Base-by-base conservation (phyloP, 2,113 vertebrate species). In the Dissostichus mawsoni region DNA sequence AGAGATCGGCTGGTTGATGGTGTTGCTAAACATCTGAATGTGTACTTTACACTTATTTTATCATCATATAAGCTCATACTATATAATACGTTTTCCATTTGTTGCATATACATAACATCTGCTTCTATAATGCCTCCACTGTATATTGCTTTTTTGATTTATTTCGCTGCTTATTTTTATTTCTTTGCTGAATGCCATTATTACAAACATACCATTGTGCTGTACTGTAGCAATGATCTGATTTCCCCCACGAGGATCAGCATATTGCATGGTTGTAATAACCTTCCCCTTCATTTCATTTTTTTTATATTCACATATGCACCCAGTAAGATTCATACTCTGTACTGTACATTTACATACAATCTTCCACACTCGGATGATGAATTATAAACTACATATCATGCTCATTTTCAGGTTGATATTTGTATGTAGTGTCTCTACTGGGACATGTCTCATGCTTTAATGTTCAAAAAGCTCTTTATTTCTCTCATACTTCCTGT, bases 261-360 rank as follows among this genome's bases (percentile, higher is more conserved):
- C 29, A 75, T 79, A 70, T 16, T 72, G 20, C 33, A 62, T 45
- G 8, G 56, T 51, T 65, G 7, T 66, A 74, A 83, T 83, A 55
- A 65, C 65, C 36, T 61, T 52, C 5, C 14, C 50, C 55, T 41
- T 12, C 17, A 20, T 73, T 66, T 66, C 14, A 3, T 61, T 23
- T 11, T 62, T 64, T 61, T 75, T 11, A 48, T 18, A n/a, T 36
- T 11, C 73, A 69, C 20, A n/a, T 63, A 61, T 55, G 55, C 56
- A 75, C 11, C 12, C 12, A 18, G 36, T 12, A 25, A 48, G 44
- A 66, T 25, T 20, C 45, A 65, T 14, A 4, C 20, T 59, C 13
- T n/a, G 11, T 1, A 8, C 20, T 59, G 11, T n/a, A 2, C 16
- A 67, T 17, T 57, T 58, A 45, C 8, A 36, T 33, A 14, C 0